Conservation (phyloP, 2,113 vertebrate genomes). For the Rhagologus leucostigma region DNA sequence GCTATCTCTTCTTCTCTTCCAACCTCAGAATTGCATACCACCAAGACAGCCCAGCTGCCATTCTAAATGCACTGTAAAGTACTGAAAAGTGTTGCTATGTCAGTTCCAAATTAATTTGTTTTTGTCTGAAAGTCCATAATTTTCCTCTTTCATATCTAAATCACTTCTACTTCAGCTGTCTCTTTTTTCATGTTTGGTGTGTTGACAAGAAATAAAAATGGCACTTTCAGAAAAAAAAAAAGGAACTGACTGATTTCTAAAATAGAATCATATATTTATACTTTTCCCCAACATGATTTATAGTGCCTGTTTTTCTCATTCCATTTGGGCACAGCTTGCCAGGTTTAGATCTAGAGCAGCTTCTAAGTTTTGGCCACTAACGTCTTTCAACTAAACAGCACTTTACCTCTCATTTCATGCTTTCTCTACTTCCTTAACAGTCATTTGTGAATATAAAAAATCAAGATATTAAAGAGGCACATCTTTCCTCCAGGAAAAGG, state of each 20-base stretch:
- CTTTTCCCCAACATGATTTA: not conserved
- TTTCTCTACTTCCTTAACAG: not conserved
- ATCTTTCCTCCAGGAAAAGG: not conserved
- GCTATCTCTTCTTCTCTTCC: not conserved
- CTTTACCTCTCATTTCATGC: not conserved
- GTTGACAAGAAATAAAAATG: slow-evolving; percentile 24
- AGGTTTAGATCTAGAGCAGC: not conserved
- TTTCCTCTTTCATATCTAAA: slow-evolving; percentile 22
- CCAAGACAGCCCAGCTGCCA: not conserved
- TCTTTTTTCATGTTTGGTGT: not conserved
- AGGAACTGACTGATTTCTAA: not conserved
- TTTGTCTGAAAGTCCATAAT: not conserved
- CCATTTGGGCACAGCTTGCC: not conserved
- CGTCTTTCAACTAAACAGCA: not conserved
- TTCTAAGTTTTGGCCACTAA: not conserved
- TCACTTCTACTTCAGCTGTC: not conserved
- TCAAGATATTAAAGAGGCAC: not conserved
- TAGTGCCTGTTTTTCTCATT: not conserved
- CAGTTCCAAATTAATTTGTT: not conserved
- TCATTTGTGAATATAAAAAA: not conserved
- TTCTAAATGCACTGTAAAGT: not conserved
- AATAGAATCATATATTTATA: not conserved
- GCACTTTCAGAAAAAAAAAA: not conserved
- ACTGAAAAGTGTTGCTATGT: not conserved
- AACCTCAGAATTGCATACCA: not conserved